Percentiles rank a stretch among this genome's conserved stretches.
phyloP scores from a whole-genome alignment of 2,113 vertebrate species.

The Platichthys stellatus region DNA sequence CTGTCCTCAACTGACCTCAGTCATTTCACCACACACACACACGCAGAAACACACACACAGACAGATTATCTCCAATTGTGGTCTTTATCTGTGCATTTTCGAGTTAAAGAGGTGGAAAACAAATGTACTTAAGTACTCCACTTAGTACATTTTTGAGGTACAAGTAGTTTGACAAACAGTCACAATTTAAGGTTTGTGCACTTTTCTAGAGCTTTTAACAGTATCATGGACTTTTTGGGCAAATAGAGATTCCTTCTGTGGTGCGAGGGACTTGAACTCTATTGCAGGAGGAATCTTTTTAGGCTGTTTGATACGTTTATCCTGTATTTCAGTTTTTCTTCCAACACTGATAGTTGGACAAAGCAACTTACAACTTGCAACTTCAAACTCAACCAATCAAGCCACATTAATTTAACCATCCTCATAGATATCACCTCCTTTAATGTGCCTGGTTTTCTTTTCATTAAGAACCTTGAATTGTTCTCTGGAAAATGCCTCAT shows the following conservation, averaged over 20 bases:
- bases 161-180: background rate
- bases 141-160: background rate
- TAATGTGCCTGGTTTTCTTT: no score
- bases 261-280: background rate
- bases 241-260: background rate
- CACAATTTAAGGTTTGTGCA: background rate
- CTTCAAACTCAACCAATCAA: no score
- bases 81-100: background rate
- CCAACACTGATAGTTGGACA: no score
- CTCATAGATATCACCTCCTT: no score
- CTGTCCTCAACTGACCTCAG: constrained; percentile 45
- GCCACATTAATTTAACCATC: no score
- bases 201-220: background rate
- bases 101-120: constrained; percentile 7
- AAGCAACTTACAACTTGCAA: no score
- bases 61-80: background rate
- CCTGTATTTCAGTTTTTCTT: no score
- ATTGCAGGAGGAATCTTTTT: background rate
- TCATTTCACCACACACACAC: constrained; percentile 8
- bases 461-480: no score
- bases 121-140: background rate
- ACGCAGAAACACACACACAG: constrained; percentile 4
- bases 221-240: background rate
- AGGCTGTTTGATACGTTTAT: no score
- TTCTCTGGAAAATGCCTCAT: no score